phyloP scores from a whole-genome alignment of 2,797 vertebrate species.

The Avahi laniger region DNA sequence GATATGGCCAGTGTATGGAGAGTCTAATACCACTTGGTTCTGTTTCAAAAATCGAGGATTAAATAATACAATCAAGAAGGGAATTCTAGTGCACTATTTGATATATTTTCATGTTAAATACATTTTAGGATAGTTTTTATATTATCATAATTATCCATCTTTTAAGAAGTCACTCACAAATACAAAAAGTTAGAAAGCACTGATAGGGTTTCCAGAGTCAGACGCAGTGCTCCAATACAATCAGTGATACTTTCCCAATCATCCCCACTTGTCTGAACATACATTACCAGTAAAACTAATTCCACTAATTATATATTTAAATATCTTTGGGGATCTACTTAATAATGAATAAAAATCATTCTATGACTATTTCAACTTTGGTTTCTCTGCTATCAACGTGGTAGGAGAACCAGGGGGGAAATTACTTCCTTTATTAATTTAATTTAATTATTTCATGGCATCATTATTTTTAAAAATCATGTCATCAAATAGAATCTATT shows the following conservation, averaged over 20 bases:
- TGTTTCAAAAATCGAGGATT: not conserved
- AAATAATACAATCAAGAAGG: not conserved
- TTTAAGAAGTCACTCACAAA: conserved; percentile 25
- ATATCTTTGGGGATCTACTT: not conserved
- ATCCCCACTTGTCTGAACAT: not conserved
- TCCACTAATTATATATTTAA: not conserved
- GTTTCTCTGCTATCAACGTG: not conserved
- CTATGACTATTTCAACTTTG: not conserved
- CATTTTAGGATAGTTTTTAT: not conserved
- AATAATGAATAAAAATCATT: not conserved
- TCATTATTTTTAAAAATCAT: not conserved
- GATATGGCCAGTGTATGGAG: not conserved
- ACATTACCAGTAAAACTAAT: not conserved
- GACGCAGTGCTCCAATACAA: not conserved
- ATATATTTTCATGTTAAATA: not conserved
- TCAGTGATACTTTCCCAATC: not conserved
- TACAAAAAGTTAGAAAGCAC: not conserved
- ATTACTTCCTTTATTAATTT: not conserved
- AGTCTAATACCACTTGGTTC: not conserved
- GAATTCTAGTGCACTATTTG: not conserved
- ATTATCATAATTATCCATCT: not conserved
- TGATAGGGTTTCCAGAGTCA: not conserved
- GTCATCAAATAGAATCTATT: conserved; percentile 10
- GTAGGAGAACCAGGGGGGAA: not conserved
- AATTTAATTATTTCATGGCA: not conserved